These are phyloP conservation scores for Polyodon spathula DNA, from an alignment of 2,113 vertebrate genomes.

Conservation along the genomic window DNA sequence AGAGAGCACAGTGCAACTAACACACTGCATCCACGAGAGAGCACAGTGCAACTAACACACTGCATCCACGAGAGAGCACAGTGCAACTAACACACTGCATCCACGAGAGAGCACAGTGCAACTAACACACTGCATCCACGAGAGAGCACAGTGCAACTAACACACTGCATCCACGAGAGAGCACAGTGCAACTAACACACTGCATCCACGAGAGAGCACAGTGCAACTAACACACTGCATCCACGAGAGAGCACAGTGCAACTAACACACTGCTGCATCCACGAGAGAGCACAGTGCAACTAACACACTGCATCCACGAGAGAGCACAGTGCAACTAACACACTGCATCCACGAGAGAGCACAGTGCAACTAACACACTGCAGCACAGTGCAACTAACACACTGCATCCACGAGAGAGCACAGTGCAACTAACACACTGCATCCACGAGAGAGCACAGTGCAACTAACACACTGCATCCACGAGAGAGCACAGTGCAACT, in stretches of 20 bases:
- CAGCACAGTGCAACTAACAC: neutral
- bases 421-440: neutral
- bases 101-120: neutral
- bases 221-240: neutral
- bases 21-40: neutral
- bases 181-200: neutral
- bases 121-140: neutral
- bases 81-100: neutral
- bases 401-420: neutral
- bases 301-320: neutral
- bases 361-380: too few species aligned
- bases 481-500: neutral
- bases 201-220: neutral
- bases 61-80: neutral
- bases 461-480: neutral
- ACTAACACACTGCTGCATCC: neutral
- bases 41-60: neutral
- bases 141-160: neutral
- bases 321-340: neutral
- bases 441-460: neutral
- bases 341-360: neutral
- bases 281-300: neutral
- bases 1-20: neutral
- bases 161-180: neutral
- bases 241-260: neutral